phyloP scores from a whole-genome alignment of 2,888 invertebrate species.

The Ophonus ardosiacus region DNA sequence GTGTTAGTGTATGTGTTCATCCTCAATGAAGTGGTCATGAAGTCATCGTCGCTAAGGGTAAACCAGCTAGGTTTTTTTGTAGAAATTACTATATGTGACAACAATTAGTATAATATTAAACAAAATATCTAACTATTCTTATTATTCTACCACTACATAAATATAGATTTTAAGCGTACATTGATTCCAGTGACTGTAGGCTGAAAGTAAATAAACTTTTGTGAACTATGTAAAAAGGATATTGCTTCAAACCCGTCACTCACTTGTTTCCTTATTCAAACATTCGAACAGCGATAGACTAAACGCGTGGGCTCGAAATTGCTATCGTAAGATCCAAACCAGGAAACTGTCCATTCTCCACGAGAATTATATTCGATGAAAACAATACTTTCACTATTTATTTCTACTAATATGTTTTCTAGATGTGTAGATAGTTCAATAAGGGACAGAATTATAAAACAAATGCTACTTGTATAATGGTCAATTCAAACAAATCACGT shows the following conservation, averaged over 20 bases:
- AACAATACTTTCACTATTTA: not conserved
- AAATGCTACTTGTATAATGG: not conserved
- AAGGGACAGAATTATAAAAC: not conserved
- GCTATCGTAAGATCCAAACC: conserved; percentile 31
- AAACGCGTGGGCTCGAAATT: conserved; percentile 42
- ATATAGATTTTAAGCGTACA: too few relatives aligned
- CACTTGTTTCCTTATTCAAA: conserved; percentile 45
- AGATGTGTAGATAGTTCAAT: not conserved
- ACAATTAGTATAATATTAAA: too few relatives aligned
- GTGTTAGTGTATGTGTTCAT: too few relatives aligned
- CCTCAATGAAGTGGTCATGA: too few relatives aligned
- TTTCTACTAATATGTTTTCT: not conserved
- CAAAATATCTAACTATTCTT: too few relatives aligned
- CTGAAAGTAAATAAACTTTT: conserved; percentile 40
- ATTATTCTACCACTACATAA: too few relatives aligned
- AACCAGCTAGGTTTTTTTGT: too few relatives aligned
- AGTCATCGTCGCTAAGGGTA: too few relatives aligned
- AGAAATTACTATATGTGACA: too few relatives aligned
- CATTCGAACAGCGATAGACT: conserved; percentile 28
- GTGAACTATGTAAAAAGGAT: conserved; percentile 22
- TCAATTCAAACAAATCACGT: not conserved
- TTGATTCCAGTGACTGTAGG: not conserved
- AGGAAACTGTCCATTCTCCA: conserved; percentile 12
- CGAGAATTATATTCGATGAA: conserved; percentile 4
- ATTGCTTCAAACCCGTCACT: conserved; percentile 21